Percentiles rank a stretch among this genome's conserved stretches.
Evolutionary conservation across 2,888 invertebrate species (phyloP).

Genomic region (Orthosia gracilis): DNA sequence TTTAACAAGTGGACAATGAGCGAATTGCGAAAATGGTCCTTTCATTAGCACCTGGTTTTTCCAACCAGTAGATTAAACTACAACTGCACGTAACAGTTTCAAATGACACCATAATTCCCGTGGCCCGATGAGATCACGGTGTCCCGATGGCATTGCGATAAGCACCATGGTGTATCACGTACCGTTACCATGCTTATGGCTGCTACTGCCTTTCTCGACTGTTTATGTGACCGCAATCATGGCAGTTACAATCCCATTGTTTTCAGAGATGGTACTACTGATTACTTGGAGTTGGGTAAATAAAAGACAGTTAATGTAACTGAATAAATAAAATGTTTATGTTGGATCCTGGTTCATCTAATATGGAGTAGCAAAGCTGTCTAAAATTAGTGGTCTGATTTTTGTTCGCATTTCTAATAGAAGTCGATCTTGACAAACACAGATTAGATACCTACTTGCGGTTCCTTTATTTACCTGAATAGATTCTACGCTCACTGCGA

Average conservation of each 20-base stretch:
- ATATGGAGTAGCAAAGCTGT: not conserved
- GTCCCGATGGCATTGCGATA: slow-evolving; percentile 56
- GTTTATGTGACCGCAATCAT: slow-evolving; percentile 34
- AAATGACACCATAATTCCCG: slow-evolving; percentile 26
- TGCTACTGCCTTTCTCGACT: slow-evolving; percentile 43
- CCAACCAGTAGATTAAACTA: slow-evolving; percentile 25
- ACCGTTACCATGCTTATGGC: slow-evolving; percentile 37
- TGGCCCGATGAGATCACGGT: slow-evolving; percentile 55
- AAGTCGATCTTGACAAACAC: not conserved
- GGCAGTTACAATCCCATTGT: slow-evolving; percentile 60
- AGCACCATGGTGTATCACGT: slow-evolving; percentile 50
- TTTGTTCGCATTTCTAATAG: not conserved
- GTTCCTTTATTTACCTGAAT: not conserved
- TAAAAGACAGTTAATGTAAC: not conserved
- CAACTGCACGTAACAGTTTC: slow-evolving; percentile 35
- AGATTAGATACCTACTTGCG: not conserved
- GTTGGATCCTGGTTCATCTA: not conserved
- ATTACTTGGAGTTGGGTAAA: slow-evolving; percentile 13
- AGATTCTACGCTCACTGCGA: not conserved
- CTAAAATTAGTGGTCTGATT: not conserved
- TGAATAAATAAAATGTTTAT: not conserved
- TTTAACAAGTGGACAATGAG: too few relatives aligned
- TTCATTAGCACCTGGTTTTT: not conserved
- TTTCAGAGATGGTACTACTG: slow-evolving; percentile 17
- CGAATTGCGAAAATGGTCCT: too few relatives aligned